Percentiles rank a stretch among this genome's conserved stretches.
These are phyloP conservation scores for Prinia subflava DNA, from an alignment of 2,113 vertebrate genomes.

Conservation along the genomic window DNA sequence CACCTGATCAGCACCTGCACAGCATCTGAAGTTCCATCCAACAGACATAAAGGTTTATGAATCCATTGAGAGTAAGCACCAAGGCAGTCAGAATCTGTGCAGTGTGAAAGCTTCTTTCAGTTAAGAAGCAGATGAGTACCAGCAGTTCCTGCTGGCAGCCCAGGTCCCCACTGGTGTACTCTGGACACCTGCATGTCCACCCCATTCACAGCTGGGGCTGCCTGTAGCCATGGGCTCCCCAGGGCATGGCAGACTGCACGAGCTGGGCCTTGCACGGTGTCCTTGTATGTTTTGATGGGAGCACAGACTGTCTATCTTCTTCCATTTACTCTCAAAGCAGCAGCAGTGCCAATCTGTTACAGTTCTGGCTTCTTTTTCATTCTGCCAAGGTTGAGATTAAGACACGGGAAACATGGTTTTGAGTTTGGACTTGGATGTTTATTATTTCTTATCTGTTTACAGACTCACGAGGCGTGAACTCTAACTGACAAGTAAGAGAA, in stretches of 20 bases:
- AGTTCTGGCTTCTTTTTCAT: too few species aligned
- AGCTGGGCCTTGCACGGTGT: neutral
- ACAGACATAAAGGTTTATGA: fast-evolving
- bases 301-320: neutral
- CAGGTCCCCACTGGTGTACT: neutral
- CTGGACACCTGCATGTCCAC: neutral
- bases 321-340: neutral
- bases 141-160: neutral
- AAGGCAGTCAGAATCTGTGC: neutral
- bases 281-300: neutral
- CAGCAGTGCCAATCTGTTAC: neutral
- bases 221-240: neutral
- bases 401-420: too few species aligned
- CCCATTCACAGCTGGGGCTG: fast-evolving
- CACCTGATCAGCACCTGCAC: neutral
- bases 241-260: fast-evolving
- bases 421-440: too few species aligned
- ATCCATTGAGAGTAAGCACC: neutral
- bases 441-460: too few species aligned
- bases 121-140: neutral
- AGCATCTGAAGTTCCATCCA: neutral
- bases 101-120: neutral
- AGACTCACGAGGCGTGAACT: too few species aligned
- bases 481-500: too few species aligned
- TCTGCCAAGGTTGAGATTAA: too few species aligned